Percentiles rank a stretch among this genome's conserved stretches.
phyloP scores from a whole-genome alignment of 2,797 vertebrate species.

The Oreochromis grahami region DNA sequence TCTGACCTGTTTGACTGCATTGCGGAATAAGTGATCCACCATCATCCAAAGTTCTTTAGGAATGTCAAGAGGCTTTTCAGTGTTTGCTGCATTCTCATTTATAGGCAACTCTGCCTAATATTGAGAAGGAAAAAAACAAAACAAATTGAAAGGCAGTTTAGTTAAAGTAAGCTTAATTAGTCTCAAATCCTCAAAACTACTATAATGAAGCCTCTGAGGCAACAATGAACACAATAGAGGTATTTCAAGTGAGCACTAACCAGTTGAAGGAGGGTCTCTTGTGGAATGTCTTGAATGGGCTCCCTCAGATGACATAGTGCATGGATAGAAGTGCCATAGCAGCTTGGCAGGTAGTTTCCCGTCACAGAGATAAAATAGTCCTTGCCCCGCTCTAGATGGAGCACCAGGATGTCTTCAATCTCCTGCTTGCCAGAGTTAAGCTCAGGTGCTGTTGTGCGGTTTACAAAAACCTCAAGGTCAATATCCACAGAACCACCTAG shows the following conservation, averaged over 20 bases:
- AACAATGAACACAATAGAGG: neutral
- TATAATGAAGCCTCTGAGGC: neutral
- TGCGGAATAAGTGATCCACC: slow-evolving; percentile 91
- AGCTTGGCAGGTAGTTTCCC: slow-evolving; percentile 94
- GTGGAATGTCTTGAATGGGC: slow-evolving; percentile 87
- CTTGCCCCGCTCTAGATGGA: slow-evolving; percentile 90
- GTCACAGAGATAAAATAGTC: slow-evolving; percentile 95
- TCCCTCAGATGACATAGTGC: slow-evolving; percentile 86
- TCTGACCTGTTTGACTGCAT: slow-evolving; percentile 87
- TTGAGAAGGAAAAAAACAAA: slow-evolving; percentile 8
- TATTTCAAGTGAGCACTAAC: slow-evolving; percentile 69
- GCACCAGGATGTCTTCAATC: slow-evolving; percentile 94
- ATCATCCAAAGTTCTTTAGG: slow-evolving; percentile 98
- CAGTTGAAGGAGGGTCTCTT: slow-evolving; percentile 75
- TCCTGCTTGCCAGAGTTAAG: slow-evolving; percentile 87
- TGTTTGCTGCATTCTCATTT: slow-evolving; percentile 32
- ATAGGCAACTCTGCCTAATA: slow-evolving; percentile 74
- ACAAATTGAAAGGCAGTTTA: neutral
- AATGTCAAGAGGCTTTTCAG: slow-evolving; percentile 85
- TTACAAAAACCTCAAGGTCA: slow-evolving; percentile 93
- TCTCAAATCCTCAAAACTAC: neutral
- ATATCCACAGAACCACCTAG: slow-evolving; percentile 83
- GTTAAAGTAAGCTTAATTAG: neutral
- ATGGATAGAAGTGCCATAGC: slow-evolving; percentile 87
- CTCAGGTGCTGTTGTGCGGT: slow-evolving; percentile 85